Evolutionary conservation across 2,797 vertebrate genomes (phyloP).

Genomic region (Scarus forsteni): DNA sequence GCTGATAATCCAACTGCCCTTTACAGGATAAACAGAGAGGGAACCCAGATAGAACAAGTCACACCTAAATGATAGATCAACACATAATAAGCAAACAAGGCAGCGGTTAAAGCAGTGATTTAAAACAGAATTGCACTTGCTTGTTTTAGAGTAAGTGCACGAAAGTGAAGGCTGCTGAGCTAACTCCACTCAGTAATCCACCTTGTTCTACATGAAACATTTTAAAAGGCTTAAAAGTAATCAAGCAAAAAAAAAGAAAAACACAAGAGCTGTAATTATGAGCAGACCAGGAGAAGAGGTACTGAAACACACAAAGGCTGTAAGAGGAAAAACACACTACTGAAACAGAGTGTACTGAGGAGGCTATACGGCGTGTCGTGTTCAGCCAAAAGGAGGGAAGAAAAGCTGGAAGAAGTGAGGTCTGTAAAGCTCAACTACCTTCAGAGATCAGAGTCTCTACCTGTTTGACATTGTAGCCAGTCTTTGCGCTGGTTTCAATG

Average conservation of each 20-base stretch:
- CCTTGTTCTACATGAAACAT: conserved; percentile 26
- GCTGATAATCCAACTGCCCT: conserved; percentile 5
- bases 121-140: conserved; percentile 22
- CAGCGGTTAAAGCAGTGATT: conserved; percentile 26
- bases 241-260: conserved; percentile 9
- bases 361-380: conserved; percentile 29
- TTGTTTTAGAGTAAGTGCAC: conserved; percentile 15
- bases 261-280: conserved; percentile 24
- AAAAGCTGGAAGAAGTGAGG: conserved; percentile 36
- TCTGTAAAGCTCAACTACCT: conserved; percentile 63
- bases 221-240: conserved; percentile 25
- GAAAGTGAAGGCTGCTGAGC: conserved; percentile 21
- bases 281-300: conserved; percentile 24
- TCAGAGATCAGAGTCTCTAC: conserved; percentile 80
- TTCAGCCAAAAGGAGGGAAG: conserved; percentile 50
- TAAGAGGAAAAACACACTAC: conserved; percentile 13
- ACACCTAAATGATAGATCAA: neutral
- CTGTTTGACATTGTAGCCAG: conserved; percentile 98
- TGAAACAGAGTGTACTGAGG: conserved; percentile 22
- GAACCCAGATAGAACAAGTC: neutral
- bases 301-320: conserved; percentile 42
- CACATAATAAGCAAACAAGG: conserved; percentile 24
- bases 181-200: conserved; percentile 32
- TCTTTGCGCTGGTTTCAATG: conserved; percentile 98
- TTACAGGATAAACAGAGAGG: neutral